Base-by-base conservation (phyloP, 2,797 vertebrate species). In the Ciconia nigra region DNA sequence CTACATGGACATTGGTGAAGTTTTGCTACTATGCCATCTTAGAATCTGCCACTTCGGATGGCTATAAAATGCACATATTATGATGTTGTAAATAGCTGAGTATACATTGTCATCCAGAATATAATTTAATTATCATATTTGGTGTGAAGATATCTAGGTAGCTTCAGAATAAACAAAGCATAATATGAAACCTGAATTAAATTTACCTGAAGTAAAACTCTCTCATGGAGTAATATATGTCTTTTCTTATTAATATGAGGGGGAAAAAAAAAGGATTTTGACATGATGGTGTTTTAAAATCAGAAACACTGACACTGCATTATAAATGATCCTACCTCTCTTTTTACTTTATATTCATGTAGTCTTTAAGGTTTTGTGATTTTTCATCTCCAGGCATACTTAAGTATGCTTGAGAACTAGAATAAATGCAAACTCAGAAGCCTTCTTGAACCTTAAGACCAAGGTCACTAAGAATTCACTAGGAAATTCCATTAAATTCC, bases 401-500 rank as follows among this genome's bases (percentile, higher is more conserved):
- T 92, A 93, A 92, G 79, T 73, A 83, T 22, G 33, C 59, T 92
- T 96, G 69, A 93, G 82, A 93, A 87, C 26, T 37, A 88, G 55
- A 95, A 88, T 61, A 94, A 97, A 95, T 84, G 94, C 79, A 83
- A 83, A 93, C 67, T 94, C 65, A 57, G 73, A 89, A 91, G 19
- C 13, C 22, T 58, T 73, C 57, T 59, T 93, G 72, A 95, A 96
- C 92, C 67, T 88, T 87, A 96, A 90, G 87, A 96, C 8, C 72
- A 97, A 97, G 95, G 94, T 96, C 93, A 90, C 89, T 90, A 66
- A 86, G 83, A 93, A 90, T 82, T 82, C 61, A 67, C 65, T 79
- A 79, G 49, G 49, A 97, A 91, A 93, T 83, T 63, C 76, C 84
- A 95, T 97, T 96, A 90, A 95, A 96, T 89, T 96, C 67, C 59